phyloP scores from a whole-genome alignment of 2,888 invertebrate species.

The Schizotus pectinicornis region DNA sequence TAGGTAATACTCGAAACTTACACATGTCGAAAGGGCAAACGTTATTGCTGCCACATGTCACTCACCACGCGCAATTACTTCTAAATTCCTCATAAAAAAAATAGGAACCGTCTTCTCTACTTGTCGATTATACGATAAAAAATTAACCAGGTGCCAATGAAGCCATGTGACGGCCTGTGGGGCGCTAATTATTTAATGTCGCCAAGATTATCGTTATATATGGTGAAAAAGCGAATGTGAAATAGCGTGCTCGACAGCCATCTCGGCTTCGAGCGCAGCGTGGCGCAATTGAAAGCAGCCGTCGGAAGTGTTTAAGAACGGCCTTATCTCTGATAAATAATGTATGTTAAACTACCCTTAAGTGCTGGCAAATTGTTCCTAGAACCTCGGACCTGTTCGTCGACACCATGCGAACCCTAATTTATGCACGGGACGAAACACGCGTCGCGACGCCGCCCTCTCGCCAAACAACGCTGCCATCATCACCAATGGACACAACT shows the following conservation, averaged over 20 bases:
- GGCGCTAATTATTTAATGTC: slow-evolving; percentile 25
- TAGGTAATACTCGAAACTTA: too few species aligned
- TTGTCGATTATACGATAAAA: too few species aligned
- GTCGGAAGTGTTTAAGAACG: slow-evolving; percentile 58
- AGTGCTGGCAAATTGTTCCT: slow-evolving; percentile 58
- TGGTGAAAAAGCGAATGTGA: neutral
- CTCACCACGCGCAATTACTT: too few species aligned
- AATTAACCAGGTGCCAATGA: slow-evolving; percentile 1
- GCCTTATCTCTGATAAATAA: slow-evolving; percentile 58
- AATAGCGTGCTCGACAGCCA: slow-evolving; percentile 43
- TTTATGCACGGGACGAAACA: slow-evolving; percentile 31
- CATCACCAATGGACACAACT: too few species aligned
- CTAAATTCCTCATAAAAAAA: slow-evolving; percentile 5
- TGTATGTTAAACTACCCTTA: slow-evolving; percentile 60
- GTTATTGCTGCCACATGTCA: too few species aligned
- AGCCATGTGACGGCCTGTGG: too few species aligned
- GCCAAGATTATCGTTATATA: slow-evolving; percentile 4
- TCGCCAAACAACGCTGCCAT: neutral
- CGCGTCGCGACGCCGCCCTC: slow-evolving; percentile 8
- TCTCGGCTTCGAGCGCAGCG: slow-evolving; percentile 39
- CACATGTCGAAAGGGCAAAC: too few species aligned
- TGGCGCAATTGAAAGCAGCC: slow-evolving; percentile 56
- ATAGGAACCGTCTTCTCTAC: too few species aligned
- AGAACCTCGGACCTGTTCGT: slow-evolving; percentile 45
- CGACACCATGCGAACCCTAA: slow-evolving; percentile 47